Evolutionary conservation across 2,113 vertebrate genomes (phyloP).

Genomic region (Brachionichthys hirsutus): DNA sequence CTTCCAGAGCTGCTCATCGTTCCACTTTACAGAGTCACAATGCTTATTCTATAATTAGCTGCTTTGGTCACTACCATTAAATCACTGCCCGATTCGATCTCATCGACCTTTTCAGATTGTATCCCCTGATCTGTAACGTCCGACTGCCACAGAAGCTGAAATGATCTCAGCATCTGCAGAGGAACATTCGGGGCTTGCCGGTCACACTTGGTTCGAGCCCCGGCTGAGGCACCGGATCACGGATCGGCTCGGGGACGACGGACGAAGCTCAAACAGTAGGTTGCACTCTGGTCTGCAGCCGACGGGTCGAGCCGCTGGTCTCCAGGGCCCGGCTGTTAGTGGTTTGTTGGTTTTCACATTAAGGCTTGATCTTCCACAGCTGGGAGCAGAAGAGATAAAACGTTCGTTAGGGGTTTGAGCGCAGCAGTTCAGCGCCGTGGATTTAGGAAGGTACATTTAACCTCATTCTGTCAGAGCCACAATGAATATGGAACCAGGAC

Average conservation of each 20-base stretch:
- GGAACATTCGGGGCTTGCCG: constrained; percentile 43
- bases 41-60: constrained; percentile 5
- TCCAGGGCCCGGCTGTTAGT: constrained; percentile 50
- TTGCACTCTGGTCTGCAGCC: constrained; percentile 57
- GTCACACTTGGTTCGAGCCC: constrained; percentile 42
- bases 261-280: constrained; percentile 64
- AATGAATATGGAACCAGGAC: no score
- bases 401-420: not conserved
- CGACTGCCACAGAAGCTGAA: constrained; percentile 14
- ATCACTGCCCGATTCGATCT: not conserved
- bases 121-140: constrained; percentile 15
- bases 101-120: not conserved
- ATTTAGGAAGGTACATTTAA: no score
- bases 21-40: not conserved
- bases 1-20: constrained; percentile 10
- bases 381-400: constrained; percentile 40
- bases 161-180: constrained; percentile 11
- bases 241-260: constrained; percentile 19
- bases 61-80: constrained; percentile 5
- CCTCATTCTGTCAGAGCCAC: no score
- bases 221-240: constrained; percentile 11
- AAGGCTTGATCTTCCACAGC: constrained; percentile 84
- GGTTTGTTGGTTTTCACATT: constrained; percentile 56
- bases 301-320: constrained; percentile 7
- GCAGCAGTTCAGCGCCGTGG: no score